Conservation (phyloP, 2,113 vertebrate species). For the Gymnocephalus cernua region DNA sequence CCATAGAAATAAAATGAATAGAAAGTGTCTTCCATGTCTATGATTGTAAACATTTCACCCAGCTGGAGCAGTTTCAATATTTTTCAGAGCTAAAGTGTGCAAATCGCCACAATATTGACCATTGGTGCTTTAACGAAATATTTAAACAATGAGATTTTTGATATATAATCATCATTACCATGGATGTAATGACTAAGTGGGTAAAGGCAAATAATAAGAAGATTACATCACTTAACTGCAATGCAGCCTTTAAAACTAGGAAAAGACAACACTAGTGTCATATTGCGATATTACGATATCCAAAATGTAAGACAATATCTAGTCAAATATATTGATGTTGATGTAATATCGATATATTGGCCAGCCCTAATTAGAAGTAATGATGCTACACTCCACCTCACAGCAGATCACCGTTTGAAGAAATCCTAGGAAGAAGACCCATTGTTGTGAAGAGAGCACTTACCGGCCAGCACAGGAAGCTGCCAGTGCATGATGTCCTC, state of each 20-base stretch:
- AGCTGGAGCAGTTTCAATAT: neutral
- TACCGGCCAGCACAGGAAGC: conserved; percentile 4
- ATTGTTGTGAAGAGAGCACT: neutral
- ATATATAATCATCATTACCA: neutral
- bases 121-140: neutral
- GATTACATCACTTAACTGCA: neutral
- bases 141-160: neutral
- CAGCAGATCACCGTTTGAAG: conserved; percentile 7
- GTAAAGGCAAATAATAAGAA: neutral
- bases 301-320: too few relatives aligned
- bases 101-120: neutral
- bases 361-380: neutral
- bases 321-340: too few relatives aligned
- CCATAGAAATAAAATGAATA: too few relatives aligned
- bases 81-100: too few relatives aligned
- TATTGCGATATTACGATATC: too few relatives aligned
- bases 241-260: neutral
- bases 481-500: neutral
- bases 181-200: neutral
- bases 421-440: conserved; percentile 19
- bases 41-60: neutral
- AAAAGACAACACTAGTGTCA: neutral
- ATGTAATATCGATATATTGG: too few relatives aligned
- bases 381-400: neutral
- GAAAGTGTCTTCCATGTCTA: neutral